Evolutionary conservation across 2,113 vertebrate species (phyloP), one percentile per base, ranked within the genome.

Genomic region (Damaliscus lunatus): DNA sequence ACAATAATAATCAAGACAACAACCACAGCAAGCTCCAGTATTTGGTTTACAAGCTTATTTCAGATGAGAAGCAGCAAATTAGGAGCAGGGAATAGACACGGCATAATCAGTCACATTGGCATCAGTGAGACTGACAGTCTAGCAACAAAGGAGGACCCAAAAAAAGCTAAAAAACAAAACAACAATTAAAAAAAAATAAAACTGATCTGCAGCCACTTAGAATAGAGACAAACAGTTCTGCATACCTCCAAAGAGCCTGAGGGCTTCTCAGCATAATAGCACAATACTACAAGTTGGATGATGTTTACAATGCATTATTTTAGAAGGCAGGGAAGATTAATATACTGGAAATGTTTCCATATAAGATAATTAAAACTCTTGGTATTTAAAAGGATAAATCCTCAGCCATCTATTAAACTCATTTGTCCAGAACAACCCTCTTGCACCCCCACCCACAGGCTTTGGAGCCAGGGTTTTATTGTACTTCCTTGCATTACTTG

Each of bases 331-430:
- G 48, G 31, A 88, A 84, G 85, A 62, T 64, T 57, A 95, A 89
- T 89, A 91, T 62, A 86, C 71, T 97, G 89, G 91, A 94, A 96
- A 94, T 52, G 62, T 96, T 97, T 95, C 91, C 91, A 91, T 62
- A 86, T 86, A 92, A 94, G 88, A 86, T 62, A 92, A 98, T 96
- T 95, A 94, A 96, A 95, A 95, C 94, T 80, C 85, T 92, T 94
- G 52, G 62, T 95, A 84, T 97, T 95, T 97, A 92, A 95, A 97
- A 92, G 88, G 53, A 94, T 85, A 96, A 96, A 67, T 88, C 97
- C 71, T 97, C 77, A 96, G 86, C 53, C 95, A 93, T 94, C 95
- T 97, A 91, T 97, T 97, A 97, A 97, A 96, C 46, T 93, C 85
- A 87, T 62, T 98, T 97, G 95, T 96, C 97, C 86, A 83, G 89